Evolutionary conservation across 2,888 invertebrate genomes (phyloP).

Genomic region (Drosophila parthenogenetica): DNA sequence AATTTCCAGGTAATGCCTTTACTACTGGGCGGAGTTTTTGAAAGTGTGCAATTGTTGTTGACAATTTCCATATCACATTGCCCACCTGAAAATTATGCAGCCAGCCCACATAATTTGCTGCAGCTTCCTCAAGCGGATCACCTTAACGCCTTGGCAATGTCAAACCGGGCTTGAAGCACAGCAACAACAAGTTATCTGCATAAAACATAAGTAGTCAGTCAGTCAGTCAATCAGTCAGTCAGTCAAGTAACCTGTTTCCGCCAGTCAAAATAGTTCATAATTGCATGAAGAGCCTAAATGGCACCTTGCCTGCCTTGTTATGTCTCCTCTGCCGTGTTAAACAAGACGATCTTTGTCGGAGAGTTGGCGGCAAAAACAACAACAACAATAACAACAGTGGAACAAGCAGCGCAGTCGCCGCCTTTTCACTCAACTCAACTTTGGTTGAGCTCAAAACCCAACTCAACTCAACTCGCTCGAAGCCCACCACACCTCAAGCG

Average conservation of each 20-base stretch:
- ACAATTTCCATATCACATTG: constrained; percentile 58
- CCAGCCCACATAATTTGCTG: constrained; percentile 47
- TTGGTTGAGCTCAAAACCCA: constrained; percentile 20
- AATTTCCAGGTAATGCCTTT: constrained; percentile 43
- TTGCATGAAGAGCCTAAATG: constrained; percentile 64
- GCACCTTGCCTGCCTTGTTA: constrained; percentile 72
- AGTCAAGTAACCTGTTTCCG: constrained; percentile 50
- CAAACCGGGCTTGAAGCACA: constrained; percentile 30
- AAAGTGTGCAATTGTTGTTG: constrained; percentile 40
- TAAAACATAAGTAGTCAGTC: constrained; percentile 32
- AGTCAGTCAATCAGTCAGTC: constrained; percentile 21
- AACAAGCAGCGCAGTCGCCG: not conserved
- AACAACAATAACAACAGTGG: constrained; percentile 26
- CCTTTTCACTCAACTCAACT: constrained; percentile 15
- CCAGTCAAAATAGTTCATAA: constrained; percentile 74
- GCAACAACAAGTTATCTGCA: constrained; percentile 42
- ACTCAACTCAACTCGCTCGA: constrained; percentile 20
- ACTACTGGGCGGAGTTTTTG: constrained; percentile 46
- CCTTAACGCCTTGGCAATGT: constrained; percentile 63
- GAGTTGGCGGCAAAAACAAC: constrained; percentile 28
- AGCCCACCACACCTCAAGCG: not conserved
- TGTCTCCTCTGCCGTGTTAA: constrained; percentile 50
- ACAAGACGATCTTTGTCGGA: constrained; percentile 55
- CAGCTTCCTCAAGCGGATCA: constrained; percentile 42
- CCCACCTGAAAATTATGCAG: constrained; percentile 35